Conservation (phyloP, 2,888 invertebrate species). For the Eilema sororculum region DNA sequence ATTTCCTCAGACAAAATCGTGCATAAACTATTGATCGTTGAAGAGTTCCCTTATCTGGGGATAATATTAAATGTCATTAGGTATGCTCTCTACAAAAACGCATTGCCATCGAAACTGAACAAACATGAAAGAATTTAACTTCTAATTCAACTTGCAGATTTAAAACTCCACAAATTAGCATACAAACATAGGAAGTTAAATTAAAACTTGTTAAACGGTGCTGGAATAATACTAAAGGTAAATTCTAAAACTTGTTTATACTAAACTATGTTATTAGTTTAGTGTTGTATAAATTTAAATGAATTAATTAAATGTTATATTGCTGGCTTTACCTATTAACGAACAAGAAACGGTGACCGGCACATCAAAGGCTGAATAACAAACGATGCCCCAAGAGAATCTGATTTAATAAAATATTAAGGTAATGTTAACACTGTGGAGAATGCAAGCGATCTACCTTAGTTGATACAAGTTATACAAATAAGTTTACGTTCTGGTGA, state of each 20-base stretch:
- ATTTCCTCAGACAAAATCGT: not conserved
- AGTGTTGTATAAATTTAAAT: not conserved
- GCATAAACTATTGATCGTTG: not conserved
- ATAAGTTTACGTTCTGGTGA: not conserved
- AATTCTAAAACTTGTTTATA: not conserved
- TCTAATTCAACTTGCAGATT: not conserved
- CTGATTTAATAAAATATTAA: not conserved
- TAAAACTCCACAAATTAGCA: not conserved
- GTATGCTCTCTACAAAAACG: not conserved
- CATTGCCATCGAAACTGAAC: not conserved
- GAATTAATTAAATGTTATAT: not conserved
- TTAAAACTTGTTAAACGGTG: not conserved
- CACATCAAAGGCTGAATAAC: constrained; percentile 9
- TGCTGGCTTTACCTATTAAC: not conserved
- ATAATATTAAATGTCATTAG: not conserved
- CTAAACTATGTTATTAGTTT: no score
- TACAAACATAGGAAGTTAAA: not conserved
- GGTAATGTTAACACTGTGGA: not conserved
- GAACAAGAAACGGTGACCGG: not conserved
- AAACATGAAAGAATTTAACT: not conserved
- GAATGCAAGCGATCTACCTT: constrained; percentile 7
- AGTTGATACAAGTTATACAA: not conserved
- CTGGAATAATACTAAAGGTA: not conserved
- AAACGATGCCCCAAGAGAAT: not conserved
- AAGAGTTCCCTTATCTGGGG: not conserved